phyloP scores from a whole-genome alignment of 1,140 invertebrate species.

The Musca vetustissima region DNA sequence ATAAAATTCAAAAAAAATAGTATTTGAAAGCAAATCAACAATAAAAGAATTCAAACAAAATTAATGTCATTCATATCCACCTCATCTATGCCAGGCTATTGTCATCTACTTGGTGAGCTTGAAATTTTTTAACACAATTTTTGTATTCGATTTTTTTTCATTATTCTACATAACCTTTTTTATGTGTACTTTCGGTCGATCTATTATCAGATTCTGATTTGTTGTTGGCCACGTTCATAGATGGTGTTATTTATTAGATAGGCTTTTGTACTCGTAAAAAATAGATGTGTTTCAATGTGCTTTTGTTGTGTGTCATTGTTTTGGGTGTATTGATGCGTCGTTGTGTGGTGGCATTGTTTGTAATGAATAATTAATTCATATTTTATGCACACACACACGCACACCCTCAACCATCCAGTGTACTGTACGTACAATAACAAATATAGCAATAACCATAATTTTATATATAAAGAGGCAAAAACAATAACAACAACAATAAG shows the following conservation, averaged over 20 bases:
- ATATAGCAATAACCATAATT: conserved; percentile 7
- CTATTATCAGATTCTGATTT: conserved; percentile 1
- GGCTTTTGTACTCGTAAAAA: background rate
- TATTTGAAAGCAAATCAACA: too few relatives aligned
- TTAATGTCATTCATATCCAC: too few relatives aligned
- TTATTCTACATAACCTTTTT: background rate
- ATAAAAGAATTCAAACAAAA: too few relatives aligned
- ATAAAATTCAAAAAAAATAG: too few relatives aligned
- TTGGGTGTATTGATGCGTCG: background rate
- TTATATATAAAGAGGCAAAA: too few relatives aligned
- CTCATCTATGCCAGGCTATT: too few relatives aligned
- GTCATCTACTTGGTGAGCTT: too few relatives aligned
- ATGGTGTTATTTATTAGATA: conserved; percentile 2
- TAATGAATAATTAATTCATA: conserved; percentile 12
- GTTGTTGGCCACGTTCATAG: background rate
- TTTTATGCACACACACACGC: conserved; percentile 8
- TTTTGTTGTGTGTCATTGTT: background rate
- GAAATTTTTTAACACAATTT: too few relatives aligned
- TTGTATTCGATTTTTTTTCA: background rate
- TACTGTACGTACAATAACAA: conserved; percentile 12
- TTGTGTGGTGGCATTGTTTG: background rate
- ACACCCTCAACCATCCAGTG: too few relatives aligned
- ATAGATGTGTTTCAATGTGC: background rate
- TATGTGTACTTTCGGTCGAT: background rate
- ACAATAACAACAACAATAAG: conserved; percentile 9